These are phyloP conservation scores for Alethe diademata DNA, from an alignment of 2,113 vertebrate genomes.

Conservation along the genomic window DNA sequence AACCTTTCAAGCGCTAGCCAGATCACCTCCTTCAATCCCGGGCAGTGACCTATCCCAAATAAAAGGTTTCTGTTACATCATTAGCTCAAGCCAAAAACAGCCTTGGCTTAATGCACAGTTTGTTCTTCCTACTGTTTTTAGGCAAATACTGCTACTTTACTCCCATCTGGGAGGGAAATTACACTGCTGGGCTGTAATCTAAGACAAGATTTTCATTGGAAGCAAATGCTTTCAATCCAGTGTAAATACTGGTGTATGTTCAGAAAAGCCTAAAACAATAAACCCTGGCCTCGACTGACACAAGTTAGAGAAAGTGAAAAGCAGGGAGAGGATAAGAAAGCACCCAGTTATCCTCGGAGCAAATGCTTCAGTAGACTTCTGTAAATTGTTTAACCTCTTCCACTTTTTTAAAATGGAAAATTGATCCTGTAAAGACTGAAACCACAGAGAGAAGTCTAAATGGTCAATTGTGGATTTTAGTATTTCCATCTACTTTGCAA, in stretches of 20 bases:
- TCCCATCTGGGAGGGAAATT: constrained; percentile 88
- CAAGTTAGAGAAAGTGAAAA: constrained; percentile 85
- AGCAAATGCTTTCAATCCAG: constrained; percentile 99
- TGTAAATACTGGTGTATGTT: constrained; percentile 98
- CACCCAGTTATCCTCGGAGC: constrained; percentile 63
- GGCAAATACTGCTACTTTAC: constrained; percentile 88
- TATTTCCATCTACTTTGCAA: constrained; percentile 87
- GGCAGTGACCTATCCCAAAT: constrained; percentile 84
- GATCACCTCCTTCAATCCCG: constrained; percentile 81
- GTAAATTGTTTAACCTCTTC: constrained; percentile 80
- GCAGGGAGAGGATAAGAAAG: constrained; percentile 67
- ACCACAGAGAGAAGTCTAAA: constrained; percentile 75
- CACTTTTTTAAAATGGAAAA: constrained; percentile 72
- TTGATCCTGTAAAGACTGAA: constrained; percentile 74
- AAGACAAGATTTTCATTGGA: constrained; percentile 99
- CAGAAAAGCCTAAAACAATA: constrained; percentile 99
- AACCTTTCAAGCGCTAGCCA: constrained; percentile 83
- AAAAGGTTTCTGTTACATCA: constrained; percentile 94
- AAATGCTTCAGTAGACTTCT: constrained; percentile 71
- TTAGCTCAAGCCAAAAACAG: constrained; percentile 92
- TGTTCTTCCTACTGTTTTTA: constrained; percentile 98
- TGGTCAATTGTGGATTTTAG: constrained; percentile 82
- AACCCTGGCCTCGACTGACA: constrained; percentile 87
- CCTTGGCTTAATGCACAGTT: constrained; percentile 88
- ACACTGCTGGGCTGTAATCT: constrained; percentile 94